These are phyloP conservation scores for Lerema accius DNA, from an alignment of 1,140 invertebrate genomes.

Conservation along the genomic window DNA sequence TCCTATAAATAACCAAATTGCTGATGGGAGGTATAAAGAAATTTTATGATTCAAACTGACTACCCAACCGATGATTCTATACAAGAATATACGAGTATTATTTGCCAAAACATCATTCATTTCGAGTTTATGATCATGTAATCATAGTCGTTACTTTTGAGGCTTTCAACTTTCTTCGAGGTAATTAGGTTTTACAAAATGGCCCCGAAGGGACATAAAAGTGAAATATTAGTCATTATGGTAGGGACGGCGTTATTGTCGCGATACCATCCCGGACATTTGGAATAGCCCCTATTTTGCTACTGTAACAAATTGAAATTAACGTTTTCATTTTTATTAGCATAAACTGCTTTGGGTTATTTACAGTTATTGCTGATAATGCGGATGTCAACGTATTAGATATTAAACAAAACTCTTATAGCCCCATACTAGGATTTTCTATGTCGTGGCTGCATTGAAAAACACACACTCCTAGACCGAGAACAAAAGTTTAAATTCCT, in stretches of 20 bases:
- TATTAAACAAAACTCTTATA: no score
- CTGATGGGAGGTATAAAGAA: no score
- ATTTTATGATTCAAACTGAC: not conserved
- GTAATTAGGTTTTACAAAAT: constrained; percentile 48
- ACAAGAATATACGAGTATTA: no score
- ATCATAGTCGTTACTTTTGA: constrained; percentile 43
- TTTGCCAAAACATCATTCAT: no score
- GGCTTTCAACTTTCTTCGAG: constrained; percentile 45
- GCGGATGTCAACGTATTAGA: no score
- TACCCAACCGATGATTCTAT: constrained; percentile 47
- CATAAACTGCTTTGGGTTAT: not conserved
- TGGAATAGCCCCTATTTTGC: constrained; percentile 23
- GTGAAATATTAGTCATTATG: constrained; percentile 42
- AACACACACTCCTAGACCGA: no score
- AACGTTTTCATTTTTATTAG: constrained; percentile 12
- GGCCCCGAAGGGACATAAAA: constrained; percentile 45
- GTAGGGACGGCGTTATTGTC: constrained; percentile 31
- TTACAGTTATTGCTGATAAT: not conserved
- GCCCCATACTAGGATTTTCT: no score
- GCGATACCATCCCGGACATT: constrained; percentile 30
- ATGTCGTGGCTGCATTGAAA: no score
- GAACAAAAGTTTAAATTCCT: no score
- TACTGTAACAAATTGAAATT: constrained; percentile 25
- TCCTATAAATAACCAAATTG: no score
- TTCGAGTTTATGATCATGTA: constrained; percentile 49